Conservation (phyloP, 1,140 invertebrate genomes). For the Cylas formicarius region DNA sequence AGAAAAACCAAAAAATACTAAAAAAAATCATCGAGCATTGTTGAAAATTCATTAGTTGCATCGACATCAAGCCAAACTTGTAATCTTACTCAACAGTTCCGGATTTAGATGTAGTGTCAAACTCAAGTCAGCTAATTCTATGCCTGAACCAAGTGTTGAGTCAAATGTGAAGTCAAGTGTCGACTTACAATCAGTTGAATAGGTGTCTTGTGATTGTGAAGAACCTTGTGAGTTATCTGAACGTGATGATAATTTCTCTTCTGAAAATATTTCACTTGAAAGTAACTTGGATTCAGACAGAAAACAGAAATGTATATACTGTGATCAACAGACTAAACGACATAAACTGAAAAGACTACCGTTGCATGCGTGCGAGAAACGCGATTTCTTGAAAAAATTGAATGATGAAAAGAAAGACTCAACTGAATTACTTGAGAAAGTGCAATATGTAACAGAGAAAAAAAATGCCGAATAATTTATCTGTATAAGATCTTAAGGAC, state of each 20-base stretch:
- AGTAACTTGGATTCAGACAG: constrained; percentile 5
- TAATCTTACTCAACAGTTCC: neutral
- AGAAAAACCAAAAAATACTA: constrained; percentile 3
- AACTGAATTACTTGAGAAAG: constrained; percentile 14
- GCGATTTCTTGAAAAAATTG: constrained; percentile 9
- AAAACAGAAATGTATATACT: constrained; percentile 14
- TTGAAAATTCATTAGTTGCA: no score
- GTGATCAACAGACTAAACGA: constrained; percentile 20
- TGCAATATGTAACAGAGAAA: constrained; percentile 10
- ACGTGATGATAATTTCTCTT: constrained; percentile 5
- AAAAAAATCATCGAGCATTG: constrained; percentile 2
- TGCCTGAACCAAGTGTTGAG: no score
- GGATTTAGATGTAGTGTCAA: neutral
- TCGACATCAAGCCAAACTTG: neutral
- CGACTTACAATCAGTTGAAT: constrained; percentile 17
- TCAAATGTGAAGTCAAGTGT: constrained; percentile 4
- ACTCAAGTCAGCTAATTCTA: neutral
- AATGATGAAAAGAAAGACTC: constrained; percentile 15
- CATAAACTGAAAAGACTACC: constrained; percentile 24
- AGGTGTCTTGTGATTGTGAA: constrained; percentile 14
- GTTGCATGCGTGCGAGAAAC: constrained; percentile 14
- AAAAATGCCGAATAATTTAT: constrained; percentile 19
- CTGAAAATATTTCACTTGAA: constrained; percentile 12
- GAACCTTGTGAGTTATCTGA: constrained; percentile 5
- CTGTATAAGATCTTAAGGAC: constrained; percentile 18